Evolutionary conservation across 2,113 vertebrate genomes (phyloP), one percentile per base, ranked within the genome.

Genomic region (Mus spicilegus): DNA sequence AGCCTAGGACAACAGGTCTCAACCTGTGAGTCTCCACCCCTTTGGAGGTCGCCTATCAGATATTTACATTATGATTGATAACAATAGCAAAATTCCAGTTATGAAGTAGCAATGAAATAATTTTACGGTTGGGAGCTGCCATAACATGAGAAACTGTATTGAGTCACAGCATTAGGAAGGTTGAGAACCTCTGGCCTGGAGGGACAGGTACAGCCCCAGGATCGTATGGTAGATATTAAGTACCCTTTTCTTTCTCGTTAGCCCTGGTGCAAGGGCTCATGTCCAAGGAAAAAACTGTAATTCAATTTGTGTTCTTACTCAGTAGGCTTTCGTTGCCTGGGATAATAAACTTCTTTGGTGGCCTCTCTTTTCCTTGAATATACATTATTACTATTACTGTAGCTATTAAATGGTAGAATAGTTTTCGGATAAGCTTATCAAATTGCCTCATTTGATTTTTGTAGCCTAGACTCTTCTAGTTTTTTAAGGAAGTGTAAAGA

Each of bases 401-500:
- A 78, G 20, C 39, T 92, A 63, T 86, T 92, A 91, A 95, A 76
- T 89, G 39, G 61, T 73, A 61, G 84, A 51, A 49, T 87, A 61
- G 19, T 96, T 95, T 89, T 70, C 80, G 92, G 72, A 69, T 78
- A 56, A 51, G 28, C 61, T 61, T 8, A 80, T 51, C 24, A 36
- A 0, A 89, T 75, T 87, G 63, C 39, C 94, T 90, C 9, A 72
- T 89, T 82, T 86, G 67, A 77, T 58, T 92, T 51, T 88, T 92
- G 9, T 3, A 87, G 51, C 67, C 76, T 85, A 3, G 70, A n/a
- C 6, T 70, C 76, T 70, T 49, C 33, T 86, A 14, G 0, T 89
- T 93, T 96, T 96, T 96, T 88, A 88, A 89, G 11, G 77, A 97
- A 72, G 24, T 76, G 0, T 93, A 67, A 90, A 96, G 80, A 51